Evolutionary conservation across 2,888 invertebrate genomes (phyloP).

Genomic region (Leucophenga montana): DNA sequence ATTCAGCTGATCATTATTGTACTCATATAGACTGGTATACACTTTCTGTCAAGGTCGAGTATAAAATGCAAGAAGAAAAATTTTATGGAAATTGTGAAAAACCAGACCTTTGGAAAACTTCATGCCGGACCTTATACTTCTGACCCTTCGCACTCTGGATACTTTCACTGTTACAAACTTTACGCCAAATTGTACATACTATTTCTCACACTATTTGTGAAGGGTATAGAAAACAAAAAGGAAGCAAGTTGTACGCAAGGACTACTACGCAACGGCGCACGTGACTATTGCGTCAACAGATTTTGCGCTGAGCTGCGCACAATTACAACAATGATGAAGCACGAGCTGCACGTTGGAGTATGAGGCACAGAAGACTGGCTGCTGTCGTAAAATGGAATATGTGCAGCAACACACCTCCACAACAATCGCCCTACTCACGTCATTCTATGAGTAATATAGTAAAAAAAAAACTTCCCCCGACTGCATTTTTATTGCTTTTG

Average conservation of each 20-base stretch:
- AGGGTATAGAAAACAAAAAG: conserved; percentile 1
- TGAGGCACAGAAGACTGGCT: conserved; percentile 44
- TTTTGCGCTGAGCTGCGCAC: conserved; percentile 65
- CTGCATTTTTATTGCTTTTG: neutral
- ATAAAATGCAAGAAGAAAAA: too few species aligned
- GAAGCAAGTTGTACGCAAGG: neutral
- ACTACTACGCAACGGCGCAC: conserved; percentile 45
- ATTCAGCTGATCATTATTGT: too few species aligned
- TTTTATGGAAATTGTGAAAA: too few species aligned
- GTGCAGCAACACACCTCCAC: conserved; percentile 59
- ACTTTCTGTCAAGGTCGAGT: too few species aligned
- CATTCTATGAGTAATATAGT: too few species aligned
- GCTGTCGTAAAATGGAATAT: conserved; percentile 37
- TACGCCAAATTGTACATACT: neutral
- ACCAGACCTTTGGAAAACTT: too few species aligned
- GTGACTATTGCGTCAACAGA: conserved; percentile 65
- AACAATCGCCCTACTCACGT: too few species aligned
- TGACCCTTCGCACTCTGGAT: too few species aligned
- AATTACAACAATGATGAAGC: conserved; percentile 40
- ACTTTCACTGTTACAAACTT: neutral
- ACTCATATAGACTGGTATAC: too few species aligned
- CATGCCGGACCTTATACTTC: too few species aligned
- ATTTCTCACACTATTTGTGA: neutral
- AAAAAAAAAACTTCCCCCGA: neutral
- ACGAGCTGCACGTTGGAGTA: conserved; percentile 37